phyloP scores from a whole-genome alignment of 1,140 invertebrate species.

The Solenopsis invicta region DNA sequence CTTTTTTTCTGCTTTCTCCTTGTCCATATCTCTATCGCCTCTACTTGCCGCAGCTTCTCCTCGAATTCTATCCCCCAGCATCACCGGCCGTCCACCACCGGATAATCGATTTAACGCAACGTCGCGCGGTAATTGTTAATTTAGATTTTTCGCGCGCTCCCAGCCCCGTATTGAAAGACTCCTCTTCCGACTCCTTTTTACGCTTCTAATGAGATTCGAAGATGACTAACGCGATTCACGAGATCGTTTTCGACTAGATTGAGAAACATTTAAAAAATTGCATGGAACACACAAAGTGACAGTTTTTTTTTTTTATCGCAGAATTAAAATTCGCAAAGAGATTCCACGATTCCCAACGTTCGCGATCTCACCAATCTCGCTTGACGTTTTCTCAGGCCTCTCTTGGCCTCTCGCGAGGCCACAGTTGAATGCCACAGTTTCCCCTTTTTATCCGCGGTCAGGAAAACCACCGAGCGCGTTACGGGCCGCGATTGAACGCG shows the following conservation, averaged over 20 bases:
- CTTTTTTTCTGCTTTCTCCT: conserved; percentile 40
- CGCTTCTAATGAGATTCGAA: conserved; percentile 32
- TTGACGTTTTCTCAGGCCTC: background rate
- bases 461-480: conserved; percentile 65
- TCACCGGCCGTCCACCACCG: conserved; percentile 37
- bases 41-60: conserved; percentile 36
- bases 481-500: conserved; percentile 37
- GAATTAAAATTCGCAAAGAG: background rate
- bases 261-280: background rate
- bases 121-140: conserved; percentile 63
- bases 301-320: too few species aligned
- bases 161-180: conserved; percentile 7
- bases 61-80: conserved; percentile 33
- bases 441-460: conserved; percentile 46
- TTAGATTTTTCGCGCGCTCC: conserved; percentile 56
- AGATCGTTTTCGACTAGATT: conserved; percentile 24
- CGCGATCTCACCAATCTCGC: background rate
- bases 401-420: background rate
- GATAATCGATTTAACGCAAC: conserved; percentile 63
- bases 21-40: conserved; percentile 55
- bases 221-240: background rate
- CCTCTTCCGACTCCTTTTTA: conserved; percentile 7
- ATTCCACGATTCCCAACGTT: background rate
- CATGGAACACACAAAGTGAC: background rate
- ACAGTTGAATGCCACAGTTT: conserved; percentile 53